Percentiles rank a stretch among this genome's conserved stretches.
phyloP scores from a whole-genome alignment of 1,140 invertebrate genomes.

The Chlorops oryzae region DNA sequence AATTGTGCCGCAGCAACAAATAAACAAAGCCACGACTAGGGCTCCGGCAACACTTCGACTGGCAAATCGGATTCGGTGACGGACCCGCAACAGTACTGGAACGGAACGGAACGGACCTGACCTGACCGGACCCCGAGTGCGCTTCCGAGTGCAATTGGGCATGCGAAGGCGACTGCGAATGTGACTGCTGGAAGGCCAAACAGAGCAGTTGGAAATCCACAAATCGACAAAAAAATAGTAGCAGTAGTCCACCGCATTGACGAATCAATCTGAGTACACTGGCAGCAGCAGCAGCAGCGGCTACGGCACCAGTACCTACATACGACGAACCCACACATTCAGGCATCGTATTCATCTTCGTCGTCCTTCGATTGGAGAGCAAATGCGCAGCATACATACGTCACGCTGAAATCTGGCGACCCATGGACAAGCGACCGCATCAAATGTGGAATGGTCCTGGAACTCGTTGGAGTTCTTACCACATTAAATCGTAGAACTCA shows the following conservation, averaged over 20 bases:
- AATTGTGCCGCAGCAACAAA: too few relatives aligned
- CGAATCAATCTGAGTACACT: slow-evolving; percentile 37
- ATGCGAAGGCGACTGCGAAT: too few relatives aligned
- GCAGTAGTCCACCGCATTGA: slow-evolving; percentile 43
- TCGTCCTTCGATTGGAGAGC: too few relatives aligned
- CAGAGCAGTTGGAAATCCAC: slow-evolving; percentile 39
- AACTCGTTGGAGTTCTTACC: slow-evolving; percentile 38
- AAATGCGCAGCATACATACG: slow-evolving; percentile 29
- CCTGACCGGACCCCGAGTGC: too few relatives aligned
- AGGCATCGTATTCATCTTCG: too few relatives aligned
- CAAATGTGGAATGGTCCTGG: not conserved
- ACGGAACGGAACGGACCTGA: too few relatives aligned
- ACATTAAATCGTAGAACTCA: slow-evolving; percentile 42
- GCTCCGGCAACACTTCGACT: not conserved
- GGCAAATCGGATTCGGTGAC: not conserved
- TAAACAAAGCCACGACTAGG: too few relatives aligned
- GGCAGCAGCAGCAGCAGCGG: slow-evolving; percentile 15
- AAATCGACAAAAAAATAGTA: slow-evolving; percentile 28
- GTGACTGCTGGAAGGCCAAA: slow-evolving; percentile 26
- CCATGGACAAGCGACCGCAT: slow-evolving; percentile 17
- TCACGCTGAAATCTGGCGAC: slow-evolving; percentile 24
- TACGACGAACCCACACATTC: too few relatives aligned
- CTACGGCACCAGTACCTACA: not conserved
- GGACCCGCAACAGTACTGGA: not conserved
- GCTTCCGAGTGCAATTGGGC: too few relatives aligned